Conservation (phyloP, 37 sponge, comb jelly and placozoan genomes). For the Oscarella lobularis region DNA sequence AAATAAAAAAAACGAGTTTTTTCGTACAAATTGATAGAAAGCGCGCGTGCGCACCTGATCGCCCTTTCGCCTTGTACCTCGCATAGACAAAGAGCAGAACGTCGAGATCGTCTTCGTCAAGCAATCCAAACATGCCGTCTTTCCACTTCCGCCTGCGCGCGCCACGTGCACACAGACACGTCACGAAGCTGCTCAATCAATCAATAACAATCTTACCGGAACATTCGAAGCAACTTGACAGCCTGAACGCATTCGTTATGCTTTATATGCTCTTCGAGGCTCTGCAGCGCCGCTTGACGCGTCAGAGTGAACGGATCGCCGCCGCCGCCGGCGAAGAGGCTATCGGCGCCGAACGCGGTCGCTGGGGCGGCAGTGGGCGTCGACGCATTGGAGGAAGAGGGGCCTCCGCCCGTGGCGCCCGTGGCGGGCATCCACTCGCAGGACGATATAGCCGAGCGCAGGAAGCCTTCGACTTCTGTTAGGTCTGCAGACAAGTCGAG, state of each 20-base stretch:
- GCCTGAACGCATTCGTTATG: constrained; percentile 18
- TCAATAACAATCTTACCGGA: constrained; percentile 13
- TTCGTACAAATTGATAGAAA: background rate
- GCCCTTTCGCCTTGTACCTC: constrained; percentile 16
- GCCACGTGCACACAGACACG: background rate
- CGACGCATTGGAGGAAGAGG: too few species aligned
- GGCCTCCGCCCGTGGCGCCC: constrained; percentile 12
- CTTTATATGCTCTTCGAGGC: constrained; percentile 14
- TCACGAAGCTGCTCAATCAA: background rate
- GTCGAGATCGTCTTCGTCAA: constrained; percentile 44
- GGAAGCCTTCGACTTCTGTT: constrained; percentile 14
- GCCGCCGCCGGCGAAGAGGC: too few species aligned
- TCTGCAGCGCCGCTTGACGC: background rate
- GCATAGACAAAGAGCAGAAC: constrained; percentile 57
- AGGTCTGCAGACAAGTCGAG: constrained; percentile 33
- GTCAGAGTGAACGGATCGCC: constrained; percentile 8
- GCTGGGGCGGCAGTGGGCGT: constrained; percentile 8
- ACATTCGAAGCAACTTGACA: constrained; percentile 31
- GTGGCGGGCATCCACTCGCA: constrained; percentile 12
- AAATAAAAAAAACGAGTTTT: background rate
- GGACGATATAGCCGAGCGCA: constrained; percentile 7
- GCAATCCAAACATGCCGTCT: constrained; percentile 26
- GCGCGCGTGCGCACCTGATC: constrained; percentile 14
- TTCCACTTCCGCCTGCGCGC: background rate
- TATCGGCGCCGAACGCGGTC: too few species aligned